phyloP scores from a whole-genome alignment of 2,888 invertebrate genomes.

The Hypena proboscidalis region DNA sequence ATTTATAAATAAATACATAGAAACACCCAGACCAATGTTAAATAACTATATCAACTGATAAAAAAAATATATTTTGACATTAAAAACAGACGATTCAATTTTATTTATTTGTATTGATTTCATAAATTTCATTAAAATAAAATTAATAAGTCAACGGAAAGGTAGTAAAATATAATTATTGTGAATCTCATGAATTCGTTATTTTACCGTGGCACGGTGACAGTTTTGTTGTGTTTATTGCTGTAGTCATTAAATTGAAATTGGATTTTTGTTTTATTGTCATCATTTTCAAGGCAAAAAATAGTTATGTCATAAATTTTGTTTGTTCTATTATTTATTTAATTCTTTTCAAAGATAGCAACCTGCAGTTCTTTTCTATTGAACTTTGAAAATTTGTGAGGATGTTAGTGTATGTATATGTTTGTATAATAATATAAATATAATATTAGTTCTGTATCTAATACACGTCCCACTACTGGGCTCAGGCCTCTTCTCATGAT shows the following conservation, averaged over 20 bases:
- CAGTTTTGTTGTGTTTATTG: constrained; percentile 3
- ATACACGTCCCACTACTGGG: too few species aligned
- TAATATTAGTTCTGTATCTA: too few species aligned
- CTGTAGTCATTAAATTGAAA: neutral
- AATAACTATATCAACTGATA: too few species aligned
- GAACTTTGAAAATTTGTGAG: constrained; percentile 12
- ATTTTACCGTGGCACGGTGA: constrained; percentile 4
- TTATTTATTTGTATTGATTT: too few species aligned
- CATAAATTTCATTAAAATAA: constrained; percentile 16
- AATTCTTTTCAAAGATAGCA: too few species aligned
- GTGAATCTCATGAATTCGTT: constrained; percentile 13
- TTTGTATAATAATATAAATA: too few species aligned
- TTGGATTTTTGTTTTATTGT: neutral
- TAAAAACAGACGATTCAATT: too few species aligned
- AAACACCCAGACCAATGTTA: too few species aligned
- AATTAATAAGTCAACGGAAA: constrained; percentile 18
- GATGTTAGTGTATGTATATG: constrained; percentile 2
- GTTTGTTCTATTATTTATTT: too few species aligned
- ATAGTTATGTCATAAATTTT: constrained; percentile 10
- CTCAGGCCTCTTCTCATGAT: too few species aligned
- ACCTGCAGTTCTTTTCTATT: neutral
- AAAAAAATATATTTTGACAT: too few species aligned
- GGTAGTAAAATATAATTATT: constrained; percentile 12
- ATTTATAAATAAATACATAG: too few species aligned
- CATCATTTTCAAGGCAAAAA: neutral